phyloP scores from a whole-genome alignment of 2,888 invertebrate genomes.

The Oeneis ivallda region DNA sequence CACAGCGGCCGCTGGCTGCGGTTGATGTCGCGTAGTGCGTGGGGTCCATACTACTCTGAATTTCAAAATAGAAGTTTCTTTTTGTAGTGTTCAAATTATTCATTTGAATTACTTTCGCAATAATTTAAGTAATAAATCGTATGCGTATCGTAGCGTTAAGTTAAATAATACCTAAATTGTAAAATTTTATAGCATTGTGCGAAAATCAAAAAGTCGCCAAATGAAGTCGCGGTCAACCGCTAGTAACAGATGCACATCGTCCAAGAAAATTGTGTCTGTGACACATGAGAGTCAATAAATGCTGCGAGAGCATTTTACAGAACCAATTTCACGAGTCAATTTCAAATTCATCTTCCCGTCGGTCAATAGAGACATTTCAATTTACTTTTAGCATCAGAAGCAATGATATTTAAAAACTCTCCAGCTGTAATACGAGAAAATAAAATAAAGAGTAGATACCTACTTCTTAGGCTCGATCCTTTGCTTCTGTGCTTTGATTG shows the following conservation, averaged over 20 bases:
- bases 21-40: too few species aligned
- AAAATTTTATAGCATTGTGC: background rate
- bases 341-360: constrained; percentile 37
- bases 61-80: too few species aligned
- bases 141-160: too few species aligned
- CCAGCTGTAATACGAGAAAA: constrained; percentile 55
- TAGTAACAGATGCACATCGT: constrained; percentile 13
- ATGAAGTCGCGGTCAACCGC: background rate
- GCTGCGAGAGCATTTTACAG: constrained; percentile 32
- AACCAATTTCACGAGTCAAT: constrained; percentile 37
- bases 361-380: constrained; percentile 43
- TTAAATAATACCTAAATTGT: too few species aligned
- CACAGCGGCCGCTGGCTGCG: too few species aligned
- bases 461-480: constrained; percentile 58
- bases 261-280: constrained; percentile 25
- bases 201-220: background rate
- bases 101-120: too few species aligned
- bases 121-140: too few species aligned
- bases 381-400: constrained; percentile 47
- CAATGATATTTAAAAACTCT: constrained; percentile 55
- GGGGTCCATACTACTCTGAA: too few species aligned
- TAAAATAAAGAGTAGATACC: constrained; percentile 50
- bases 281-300: constrained; percentile 30
- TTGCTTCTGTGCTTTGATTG: constrained; percentile 72
- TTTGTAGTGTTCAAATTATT: too few species aligned